Base-by-base conservation (phyloP, 2,888 invertebrate species). In the Endotricha flammealis region DNA sequence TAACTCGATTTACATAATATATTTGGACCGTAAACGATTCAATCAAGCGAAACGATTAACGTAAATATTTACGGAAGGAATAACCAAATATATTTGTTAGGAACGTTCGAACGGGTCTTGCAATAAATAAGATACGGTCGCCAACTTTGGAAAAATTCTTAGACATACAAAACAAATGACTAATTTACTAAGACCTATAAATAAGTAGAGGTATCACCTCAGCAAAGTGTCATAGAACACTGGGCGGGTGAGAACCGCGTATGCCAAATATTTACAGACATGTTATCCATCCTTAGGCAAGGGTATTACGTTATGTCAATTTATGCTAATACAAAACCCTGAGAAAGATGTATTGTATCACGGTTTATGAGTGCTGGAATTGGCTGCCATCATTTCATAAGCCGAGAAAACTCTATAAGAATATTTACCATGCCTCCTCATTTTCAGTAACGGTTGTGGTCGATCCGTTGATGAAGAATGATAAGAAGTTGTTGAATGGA, bases 231-330 rank as follows among this genome's bases (percentile, higher is more conserved):
- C 57, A 40, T 12, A 23, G 13, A 31, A 40, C 8, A 29, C 17
- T 59, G 60, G 63, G 7, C 29, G 10, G 3, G 37, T 39, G 17
- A 44, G 44, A 42, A 46, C 35, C 36, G 43, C 44, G 50, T 57
- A 60, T 59, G 50, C 50, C 58, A 65, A 64, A 67, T 64, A 63
- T 64, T 62, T 65, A 62, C 53, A 53, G 50, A 57, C 59, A 62
- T 63, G 51, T 61, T 59, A 62, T 62, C 56, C 50, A 54, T 50
- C 49, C 56, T 57, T 44, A 57, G 56, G 53, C 56, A 49, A 50
- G 41, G 55, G 52, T 59, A 63, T 64, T 64, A 65, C 56, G 52
- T 53, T 60, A 64, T 63, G 55, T 64, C 65, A 62, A 63, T 64
- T 63, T 65, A 67, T 60, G 64, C 53, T 63, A 62, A 64, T 59